These are phyloP conservation scores for Clupea harengus DNA, from an alignment of 2,113 vertebrate genomes.

Conservation along the genomic window DNA sequence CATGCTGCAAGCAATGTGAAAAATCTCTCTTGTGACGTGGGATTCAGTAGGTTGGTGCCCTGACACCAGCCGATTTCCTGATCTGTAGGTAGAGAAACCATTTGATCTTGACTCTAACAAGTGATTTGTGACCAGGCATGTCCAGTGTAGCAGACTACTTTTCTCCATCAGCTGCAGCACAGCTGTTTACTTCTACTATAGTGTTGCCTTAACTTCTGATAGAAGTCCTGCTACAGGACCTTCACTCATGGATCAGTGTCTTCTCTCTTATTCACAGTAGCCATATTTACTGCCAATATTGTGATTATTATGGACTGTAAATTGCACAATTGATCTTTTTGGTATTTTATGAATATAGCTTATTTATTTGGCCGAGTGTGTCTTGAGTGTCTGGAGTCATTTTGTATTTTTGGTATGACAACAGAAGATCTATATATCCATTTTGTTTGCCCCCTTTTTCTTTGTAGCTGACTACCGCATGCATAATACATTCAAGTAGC, in stretches of 20 bases:
- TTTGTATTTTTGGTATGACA: neutral
- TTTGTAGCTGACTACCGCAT: neutral
- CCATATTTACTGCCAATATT: slow-evolving; percentile 50
- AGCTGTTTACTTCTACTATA: slow-evolving; percentile 36
- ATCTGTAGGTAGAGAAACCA: neutral
- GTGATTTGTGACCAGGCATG: slow-evolving; percentile 22
- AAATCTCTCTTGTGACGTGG: neutral
- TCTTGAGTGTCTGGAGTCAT: slow-evolving; percentile 5
- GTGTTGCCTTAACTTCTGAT: slow-evolving; percentile 62
- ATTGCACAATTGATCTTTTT: slow-evolving; percentile 52
- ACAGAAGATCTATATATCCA: neutral
- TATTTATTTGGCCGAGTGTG: slow-evolving; percentile 14
- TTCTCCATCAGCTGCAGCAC: slow-evolving; percentile 55
- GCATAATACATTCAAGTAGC: neutral
- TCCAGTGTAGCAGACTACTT: slow-evolving; percentile 24
- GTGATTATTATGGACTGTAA: slow-evolving; percentile 54
- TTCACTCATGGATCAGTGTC: slow-evolving; percentile 46
- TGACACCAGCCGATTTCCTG: neutral
- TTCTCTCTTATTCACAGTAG: slow-evolving; percentile 59
- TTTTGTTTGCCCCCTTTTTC: neutral
- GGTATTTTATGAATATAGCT: slow-evolving; percentile 33
- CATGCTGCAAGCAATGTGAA: neutral
- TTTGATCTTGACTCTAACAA: neutral
- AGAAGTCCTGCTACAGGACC: slow-evolving; percentile 43
- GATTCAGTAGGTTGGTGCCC: neutral